These are phyloP conservation scores for Periophthalmodon schlosseri DNA, from an alignment of 2,113 vertebrate genomes.

Conservation along the genomic window DNA sequence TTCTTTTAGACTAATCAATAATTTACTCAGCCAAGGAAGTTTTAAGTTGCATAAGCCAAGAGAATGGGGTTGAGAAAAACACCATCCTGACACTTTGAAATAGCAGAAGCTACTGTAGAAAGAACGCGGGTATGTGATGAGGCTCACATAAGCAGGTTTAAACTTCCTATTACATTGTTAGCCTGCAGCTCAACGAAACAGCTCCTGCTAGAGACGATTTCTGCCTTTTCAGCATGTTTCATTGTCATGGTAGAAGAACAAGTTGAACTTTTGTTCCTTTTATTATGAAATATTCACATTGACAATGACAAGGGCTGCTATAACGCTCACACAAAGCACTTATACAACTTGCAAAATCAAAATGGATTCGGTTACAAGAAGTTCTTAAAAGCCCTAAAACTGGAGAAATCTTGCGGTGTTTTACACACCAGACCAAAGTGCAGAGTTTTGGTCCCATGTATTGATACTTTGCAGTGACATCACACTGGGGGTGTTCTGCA, in stretches of 20 bases:
- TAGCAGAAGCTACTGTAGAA: not conserved
- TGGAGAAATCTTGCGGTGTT: no score
- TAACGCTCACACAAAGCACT: conserved; percentile 5
- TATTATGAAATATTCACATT: not conserved
- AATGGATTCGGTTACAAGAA: conserved; percentile 6
- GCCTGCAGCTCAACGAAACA: not conserved
- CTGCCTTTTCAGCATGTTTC: conserved; percentile 16
- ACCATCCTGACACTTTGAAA: conserved; percentile 18
- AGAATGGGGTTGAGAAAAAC: conserved; percentile 28
- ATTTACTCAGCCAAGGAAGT: conserved; percentile 22
- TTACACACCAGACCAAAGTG: not conserved
- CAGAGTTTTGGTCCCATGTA: not conserved
- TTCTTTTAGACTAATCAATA: conserved; percentile 37
- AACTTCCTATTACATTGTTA: conserved; percentile 24
- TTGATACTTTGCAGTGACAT: no score
- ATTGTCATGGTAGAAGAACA: conserved; percentile 15
- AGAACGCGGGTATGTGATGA: not conserved
- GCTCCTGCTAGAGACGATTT: not conserved
- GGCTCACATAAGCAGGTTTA: not conserved
- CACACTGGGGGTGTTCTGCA: not conserved
- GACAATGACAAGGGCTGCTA: not conserved
- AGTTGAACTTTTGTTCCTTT: not conserved
- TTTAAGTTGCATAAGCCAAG: conserved; percentile 23
- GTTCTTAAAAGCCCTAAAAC: not conserved
- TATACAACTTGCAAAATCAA: conserved; percentile 1